Conservation (phyloP, 2,113 vertebrate species). For the Sakesphorus luctuosus region DNA sequence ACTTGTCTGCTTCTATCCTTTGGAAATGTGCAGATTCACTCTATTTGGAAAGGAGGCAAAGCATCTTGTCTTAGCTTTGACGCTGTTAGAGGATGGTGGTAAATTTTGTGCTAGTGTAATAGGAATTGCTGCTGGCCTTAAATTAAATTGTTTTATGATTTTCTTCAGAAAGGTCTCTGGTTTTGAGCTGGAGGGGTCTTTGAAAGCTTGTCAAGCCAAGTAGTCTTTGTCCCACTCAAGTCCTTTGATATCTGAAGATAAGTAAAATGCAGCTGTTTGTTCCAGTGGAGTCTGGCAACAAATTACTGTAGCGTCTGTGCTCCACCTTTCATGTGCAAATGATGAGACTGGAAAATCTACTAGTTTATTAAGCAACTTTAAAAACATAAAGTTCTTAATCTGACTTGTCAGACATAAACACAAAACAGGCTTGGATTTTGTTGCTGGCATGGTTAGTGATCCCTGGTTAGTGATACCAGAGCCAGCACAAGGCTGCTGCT, state of each 20-base stretch:
- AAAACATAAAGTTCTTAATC: slow-evolving; percentile 9
- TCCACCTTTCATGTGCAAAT: slow-evolving; percentile 58
- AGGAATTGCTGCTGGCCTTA: slow-evolving; percentile 15
- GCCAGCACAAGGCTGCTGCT: neutral
- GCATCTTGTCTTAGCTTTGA: neutral
- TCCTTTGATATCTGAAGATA: slow-evolving; percentile 62
- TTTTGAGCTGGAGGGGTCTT: slow-evolving; percentile 30
- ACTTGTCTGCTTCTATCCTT: neutral
- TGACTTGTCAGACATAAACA: slow-evolving; percentile 18
- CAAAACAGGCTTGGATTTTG: slow-evolving; percentile 20
- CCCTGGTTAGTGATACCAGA: neutral
- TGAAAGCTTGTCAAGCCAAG: slow-evolving; percentile 12
- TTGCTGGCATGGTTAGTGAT: neutral
- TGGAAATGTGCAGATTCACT: neutral
- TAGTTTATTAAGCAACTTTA: slow-evolving; percentile 43
- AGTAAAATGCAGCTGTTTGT: slow-evolving; percentile 40
- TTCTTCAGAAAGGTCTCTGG: neutral
- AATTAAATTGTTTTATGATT: slow-evolving; percentile 36
- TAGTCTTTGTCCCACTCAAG: slow-evolving; percentile 38
- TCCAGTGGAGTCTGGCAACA: slow-evolving; percentile 43
- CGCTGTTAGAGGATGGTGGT: slow-evolving; percentile 8
- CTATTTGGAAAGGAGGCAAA: neutral
- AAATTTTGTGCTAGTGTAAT: neutral
- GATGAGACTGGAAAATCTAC: slow-evolving; percentile 7
- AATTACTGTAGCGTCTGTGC: slow-evolving; percentile 10